Evolutionary conservation across 2,797 vertebrate species (phyloP).

Genomic region (Danio jaintianensis): DNA sequence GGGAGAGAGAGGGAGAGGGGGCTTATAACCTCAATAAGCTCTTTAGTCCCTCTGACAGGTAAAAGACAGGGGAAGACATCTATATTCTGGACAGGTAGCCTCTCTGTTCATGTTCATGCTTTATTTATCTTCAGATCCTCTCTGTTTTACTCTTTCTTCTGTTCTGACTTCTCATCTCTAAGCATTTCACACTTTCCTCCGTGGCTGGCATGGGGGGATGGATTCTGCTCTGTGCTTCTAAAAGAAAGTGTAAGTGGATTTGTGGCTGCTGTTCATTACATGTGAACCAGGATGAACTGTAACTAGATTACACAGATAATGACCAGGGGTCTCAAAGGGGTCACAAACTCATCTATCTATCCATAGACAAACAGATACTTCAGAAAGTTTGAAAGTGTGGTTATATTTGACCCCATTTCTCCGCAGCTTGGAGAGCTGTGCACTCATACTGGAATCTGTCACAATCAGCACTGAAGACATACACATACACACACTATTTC

Average conservation of each 20-base stretch:
- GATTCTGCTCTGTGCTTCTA: neutral
- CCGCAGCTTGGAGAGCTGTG: constrained; percentile 17
- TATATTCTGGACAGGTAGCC: constrained; percentile 47
- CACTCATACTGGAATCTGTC: constrained; percentile 41
- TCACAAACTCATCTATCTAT: too few relatives aligned
- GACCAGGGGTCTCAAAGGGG: too few relatives aligned
- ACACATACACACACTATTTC: constrained; percentile 40
- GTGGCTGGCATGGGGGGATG: neutral
- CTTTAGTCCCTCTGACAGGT: constrained; percentile 36
- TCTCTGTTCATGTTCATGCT: constrained; percentile 38
- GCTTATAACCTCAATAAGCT: constrained; percentile 13
- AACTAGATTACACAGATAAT: neutral
- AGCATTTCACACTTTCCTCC: constrained; percentile 7
- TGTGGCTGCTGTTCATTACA: neutral
- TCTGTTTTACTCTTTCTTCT: constrained; percentile 2
- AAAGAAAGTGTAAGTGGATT: neutral
- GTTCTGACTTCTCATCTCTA: neutral
- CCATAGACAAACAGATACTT: too few relatives aligned
- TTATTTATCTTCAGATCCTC: constrained; percentile 36
- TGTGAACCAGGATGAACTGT: neutral
- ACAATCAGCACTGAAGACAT: constrained; percentile 40
- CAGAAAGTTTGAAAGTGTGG: neutral
- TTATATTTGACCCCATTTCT: constrained; percentile 35
- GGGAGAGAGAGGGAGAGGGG: neutral
- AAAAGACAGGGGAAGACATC: constrained; percentile 39